These are phyloP conservation scores for Tetranychus truncatus DNA, from an alignment of 2,888 invertebrate species.

Conservation along the genomic window DNA sequence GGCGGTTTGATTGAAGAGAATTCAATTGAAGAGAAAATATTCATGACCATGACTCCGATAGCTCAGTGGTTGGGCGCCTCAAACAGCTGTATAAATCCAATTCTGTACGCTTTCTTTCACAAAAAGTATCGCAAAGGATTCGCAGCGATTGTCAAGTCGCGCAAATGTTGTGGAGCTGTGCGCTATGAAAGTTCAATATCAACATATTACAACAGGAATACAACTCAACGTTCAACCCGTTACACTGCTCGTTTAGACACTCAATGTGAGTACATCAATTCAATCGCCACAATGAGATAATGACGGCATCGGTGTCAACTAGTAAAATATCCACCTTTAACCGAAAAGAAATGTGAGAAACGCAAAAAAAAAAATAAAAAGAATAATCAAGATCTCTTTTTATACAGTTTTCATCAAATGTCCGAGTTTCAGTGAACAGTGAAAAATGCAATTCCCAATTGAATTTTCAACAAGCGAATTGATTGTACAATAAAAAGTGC, in stretches of 20 bases:
- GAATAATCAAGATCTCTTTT: too few relatives aligned
- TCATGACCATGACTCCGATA: slow-evolving; percentile 49
- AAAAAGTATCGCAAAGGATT: slow-evolving; percentile 76
- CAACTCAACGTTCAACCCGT: slow-evolving; percentile 20
- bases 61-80: slow-evolving; percentile 68
- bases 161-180: slow-evolving; percentile 42
- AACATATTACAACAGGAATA: slow-evolving; percentile 10
- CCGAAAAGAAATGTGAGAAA: too few relatives aligned
- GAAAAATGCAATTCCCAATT: too few relatives aligned
- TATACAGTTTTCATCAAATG: too few relatives aligned
- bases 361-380: too few relatives aligned
- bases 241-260: slow-evolving; percentile 23
- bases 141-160: slow-evolving; percentile 63
- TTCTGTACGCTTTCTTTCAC: slow-evolving; percentile 83
- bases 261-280: slow-evolving; percentile 23
- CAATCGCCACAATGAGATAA: slow-evolving; percentile 9
- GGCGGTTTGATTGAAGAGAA: slow-evolving; percentile 23
- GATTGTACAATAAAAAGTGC: too few relatives aligned
- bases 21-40: slow-evolving; percentile 22
- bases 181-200: slow-evolving; percentile 18
- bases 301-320: not conserved
- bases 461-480: too few relatives aligned
- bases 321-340: not conserved
- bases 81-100: slow-evolving; percentile 85
- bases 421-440: too few relatives aligned